Percentiles rank a stretch among this genome's conserved stretches.
phyloP scores from a whole-genome alignment of 1,140 invertebrate genomes.

The Gyrodactylus salaris region DNA sequence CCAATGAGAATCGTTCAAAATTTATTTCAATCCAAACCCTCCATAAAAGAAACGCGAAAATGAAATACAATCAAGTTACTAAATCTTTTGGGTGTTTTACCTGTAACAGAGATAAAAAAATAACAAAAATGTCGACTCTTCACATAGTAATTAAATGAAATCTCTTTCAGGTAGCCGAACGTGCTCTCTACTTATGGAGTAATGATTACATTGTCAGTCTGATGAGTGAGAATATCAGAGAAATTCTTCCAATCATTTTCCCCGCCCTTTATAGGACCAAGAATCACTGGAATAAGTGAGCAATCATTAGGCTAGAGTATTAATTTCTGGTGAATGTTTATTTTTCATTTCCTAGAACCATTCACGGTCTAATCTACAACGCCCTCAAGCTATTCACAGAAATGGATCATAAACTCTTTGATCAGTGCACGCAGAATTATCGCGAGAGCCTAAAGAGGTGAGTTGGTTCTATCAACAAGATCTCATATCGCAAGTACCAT shows the following conservation, averaged over 20 bases:
- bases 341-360: slow-evolving; percentile 32
- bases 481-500: too few relatives aligned
- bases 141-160: slow-evolving; percentile 17
- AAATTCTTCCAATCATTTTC: slow-evolving; percentile 39
- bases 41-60: too few relatives aligned
- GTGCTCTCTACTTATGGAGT: slow-evolving; percentile 27
- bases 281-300: slow-evolving; percentile 86
- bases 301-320: slow-evolving; percentile 7
- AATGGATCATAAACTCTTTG: slow-evolving; percentile 95
- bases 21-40: too few relatives aligned
- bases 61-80: too few relatives aligned
- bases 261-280: slow-evolving; percentile 77
- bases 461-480: too few relatives aligned
- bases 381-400: slow-evolving; percentile 95
- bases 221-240: slow-evolving; percentile 22
- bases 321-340: slow-evolving; percentile 10
- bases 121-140: too few relatives aligned
- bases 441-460: slow-evolving; percentile 57
- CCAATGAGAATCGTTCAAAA: too few relatives aligned
- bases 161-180: slow-evolving; percentile 22
- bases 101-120: too few relatives aligned
- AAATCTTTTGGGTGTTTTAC: too few relatives aligned
- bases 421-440: slow-evolving; percentile 79
- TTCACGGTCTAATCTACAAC: slow-evolving; percentile 93
- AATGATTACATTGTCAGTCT: slow-evolving; percentile 26